Base-by-base conservation (phyloP, 2,113 vertebrate genomes). In the Isichthys henryi region DNA sequence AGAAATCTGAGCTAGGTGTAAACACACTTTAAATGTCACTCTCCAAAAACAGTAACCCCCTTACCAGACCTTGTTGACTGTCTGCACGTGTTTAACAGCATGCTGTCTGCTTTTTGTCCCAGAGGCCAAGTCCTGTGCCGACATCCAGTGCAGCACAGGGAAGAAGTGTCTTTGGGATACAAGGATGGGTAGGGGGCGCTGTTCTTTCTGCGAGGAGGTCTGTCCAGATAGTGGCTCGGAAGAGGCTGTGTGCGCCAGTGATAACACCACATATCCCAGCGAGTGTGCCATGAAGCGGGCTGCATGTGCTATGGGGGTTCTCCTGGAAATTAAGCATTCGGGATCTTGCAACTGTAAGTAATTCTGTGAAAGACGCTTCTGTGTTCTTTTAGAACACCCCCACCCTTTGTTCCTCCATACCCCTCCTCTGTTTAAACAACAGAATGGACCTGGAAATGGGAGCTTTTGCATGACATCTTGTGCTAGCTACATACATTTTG, bases 321-420 rank as follows among this genome's bases (percentile, higher is more conserved):
- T 99, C 93, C 96, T 99, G 94, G 98, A 99, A 95, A 97, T 99
- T 91, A 99, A 99, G 94, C 98, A 99, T 93, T 96, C 97, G 0
- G 98, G 98, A 97, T 98, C 97, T 96, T 99, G 98, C 96, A 99
- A 99, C 96, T 99, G 98, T 99, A 99, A 99, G 98, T 99, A 97
- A 94, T 94, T 92, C 93, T 91, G 93, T 93, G 94, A 94, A 94
- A 94, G 94, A 95, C 93, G 93, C 93, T 94, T 92, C 94, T 94
- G 93, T 94, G 94, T 95, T 95, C 94, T 95, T 95, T 95, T 93
- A 94, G 93, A 90, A 90, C 88, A 90, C 91, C 86, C 53, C 92
- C 92, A 90, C 74, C 91, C 89, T 93, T 90, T 88, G 88, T 90
- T 39, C 89, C 91, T 43, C 88, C 87, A 88, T 89, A 50, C 74